Conservation (phyloP, 2,888 invertebrate species). For the Hydropsyche betteni region DNA sequence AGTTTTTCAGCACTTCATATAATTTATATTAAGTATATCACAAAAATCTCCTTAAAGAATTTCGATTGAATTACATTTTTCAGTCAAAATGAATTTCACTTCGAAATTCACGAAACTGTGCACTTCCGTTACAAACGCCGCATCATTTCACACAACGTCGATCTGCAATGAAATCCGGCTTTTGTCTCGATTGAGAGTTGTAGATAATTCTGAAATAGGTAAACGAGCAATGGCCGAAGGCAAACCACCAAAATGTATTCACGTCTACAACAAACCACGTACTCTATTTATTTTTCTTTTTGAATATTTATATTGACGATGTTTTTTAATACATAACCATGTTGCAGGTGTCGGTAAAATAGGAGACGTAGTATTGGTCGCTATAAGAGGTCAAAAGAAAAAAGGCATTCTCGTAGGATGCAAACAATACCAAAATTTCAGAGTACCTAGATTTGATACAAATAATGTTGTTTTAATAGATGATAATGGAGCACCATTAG, state of each 20-base stretch:
- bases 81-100: conserved; percentile 5
- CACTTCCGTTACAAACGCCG: background rate
- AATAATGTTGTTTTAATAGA: conserved; percentile 97
- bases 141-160: conserved; percentile 68
- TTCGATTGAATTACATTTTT: background rate
- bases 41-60: no score
- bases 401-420: conserved; percentile 91
- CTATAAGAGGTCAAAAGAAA: conserved; percentile 95
- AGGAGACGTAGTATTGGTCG: conserved; percentile 90
- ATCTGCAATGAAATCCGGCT: conserved; percentile 74
- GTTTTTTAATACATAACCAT: background rate
- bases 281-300: background rate
- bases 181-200: conserved; percentile 84
- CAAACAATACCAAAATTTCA: conserved; percentile 81
- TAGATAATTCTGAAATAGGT: conserved; percentile 96
- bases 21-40: no score
- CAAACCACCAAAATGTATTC: conserved; percentile 91
- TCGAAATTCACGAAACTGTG: background rate
- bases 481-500: conserved; percentile 92
- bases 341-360: conserved; percentile 64
- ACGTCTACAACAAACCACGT: conserved; percentile 85
- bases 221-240: conserved; percentile 95
- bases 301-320: no score
- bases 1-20: no score
- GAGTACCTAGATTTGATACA: conserved; percentile 90